phyloP scores from a whole-genome alignment of 2,888 invertebrate species.

The Prosapia bicincta region DNA sequence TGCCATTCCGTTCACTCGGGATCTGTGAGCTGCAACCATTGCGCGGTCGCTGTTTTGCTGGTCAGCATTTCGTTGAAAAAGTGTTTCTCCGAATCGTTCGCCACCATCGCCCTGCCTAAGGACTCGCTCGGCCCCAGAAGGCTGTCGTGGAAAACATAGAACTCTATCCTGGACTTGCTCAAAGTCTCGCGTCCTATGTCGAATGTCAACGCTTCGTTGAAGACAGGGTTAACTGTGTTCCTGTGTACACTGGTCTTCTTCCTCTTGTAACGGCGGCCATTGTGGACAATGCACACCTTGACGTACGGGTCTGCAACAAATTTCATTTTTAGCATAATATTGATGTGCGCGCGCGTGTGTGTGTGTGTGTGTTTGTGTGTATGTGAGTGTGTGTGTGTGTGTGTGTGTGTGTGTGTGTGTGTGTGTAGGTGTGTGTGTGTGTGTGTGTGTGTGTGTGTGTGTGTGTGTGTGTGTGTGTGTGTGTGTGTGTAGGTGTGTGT shows the following conservation, averaged over 20 bases:
- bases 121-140: conserved; percentile 44
- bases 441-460: too few species aligned
- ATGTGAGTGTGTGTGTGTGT: too few species aligned
- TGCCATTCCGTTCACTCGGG: conserved; percentile 35
- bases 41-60: conserved; percentile 50
- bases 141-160: conserved; percentile 59
- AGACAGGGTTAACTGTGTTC: conserved; percentile 50
- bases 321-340: background rate
- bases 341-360: too few species aligned
- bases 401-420: too few species aligned
- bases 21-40: conserved; percentile 56
- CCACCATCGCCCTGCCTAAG: conserved; percentile 54
- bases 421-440: too few species aligned
- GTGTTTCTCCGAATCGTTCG: conserved; percentile 50
- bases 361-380: too few species aligned
- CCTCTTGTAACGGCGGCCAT: conserved; percentile 50
- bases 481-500: too few species aligned
- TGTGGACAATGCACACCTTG: conserved; percentile 49
- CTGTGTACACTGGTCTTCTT: conserved; percentile 51
- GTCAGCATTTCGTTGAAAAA: conserved; percentile 56
- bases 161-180: conserved; percentile 54
- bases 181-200: conserved; percentile 53
- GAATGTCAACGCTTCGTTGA: conserved; percentile 54
- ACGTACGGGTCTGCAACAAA: conserved; percentile 49
- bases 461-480: too few species aligned